Base-by-base conservation (phyloP, 1,140 invertebrate genomes). In the Contarinia nasturtii region DNA sequence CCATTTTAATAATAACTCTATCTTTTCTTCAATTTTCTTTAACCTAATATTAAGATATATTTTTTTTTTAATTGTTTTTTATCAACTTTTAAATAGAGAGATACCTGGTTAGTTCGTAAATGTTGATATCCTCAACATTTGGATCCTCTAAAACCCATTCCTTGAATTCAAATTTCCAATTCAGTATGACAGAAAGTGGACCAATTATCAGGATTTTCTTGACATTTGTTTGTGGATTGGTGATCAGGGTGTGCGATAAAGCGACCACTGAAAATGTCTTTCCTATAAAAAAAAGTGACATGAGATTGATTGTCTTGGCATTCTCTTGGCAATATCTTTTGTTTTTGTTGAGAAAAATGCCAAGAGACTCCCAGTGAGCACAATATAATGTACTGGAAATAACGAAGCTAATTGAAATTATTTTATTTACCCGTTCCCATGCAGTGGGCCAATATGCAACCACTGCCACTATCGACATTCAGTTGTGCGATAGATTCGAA, bases 181-280 rank as follows among this genome's bases (percentile, higher is more conserved):
- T 97, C 65, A 96, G 91, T 44, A 97, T 68, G 1, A 91, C 95
- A 67, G 97, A 97, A 48, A 97, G 93, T 1, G 93, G 93, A 69
- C 95, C 92, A 54, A 97, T 94, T 57, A 89, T 86, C 5, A 97
- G 66, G 2, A 95, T 86, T 22, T 79, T 83, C 57, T 78, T 40
- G 7, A 40, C 14, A 40, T 40, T 40, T 3, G 37, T 83, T 7
- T 82, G 80, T 11, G 71, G 71, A 57, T 85, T 77, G 36, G 87
- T 68, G 50, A 96, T 70, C 66, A 96, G 93, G 47, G 94, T 79
- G 61, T 96, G 89, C 54, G 83, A 83, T 66, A 96, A 95, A 48
- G 84, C 84, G 7, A 94, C 82, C 33, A 93, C 80, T 68, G 92
- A 90, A 27, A 96, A 71, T 0, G 92, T 96, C 69, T 98, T 98